phyloP scores from a whole-genome alignment of 37 sponge, comb jelly and placozoan genomes.

The Dysidea cf. avara region DNA sequence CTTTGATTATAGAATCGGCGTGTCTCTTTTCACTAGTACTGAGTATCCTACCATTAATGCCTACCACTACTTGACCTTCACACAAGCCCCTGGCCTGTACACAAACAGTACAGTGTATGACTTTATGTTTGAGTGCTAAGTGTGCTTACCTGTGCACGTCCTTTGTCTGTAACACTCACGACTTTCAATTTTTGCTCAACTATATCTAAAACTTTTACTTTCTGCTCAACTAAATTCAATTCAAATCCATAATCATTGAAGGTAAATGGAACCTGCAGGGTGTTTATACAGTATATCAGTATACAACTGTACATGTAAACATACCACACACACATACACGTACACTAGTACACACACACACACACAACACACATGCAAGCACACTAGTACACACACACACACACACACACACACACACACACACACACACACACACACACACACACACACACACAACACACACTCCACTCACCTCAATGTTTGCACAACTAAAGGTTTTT shows the following conservation, averaged over 20 bases:
- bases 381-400: conserved; percentile 7
- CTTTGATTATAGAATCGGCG: not conserved
- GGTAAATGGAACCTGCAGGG: no score
- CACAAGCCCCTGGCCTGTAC: conserved; percentile 36
- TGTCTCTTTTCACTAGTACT: not conserved
- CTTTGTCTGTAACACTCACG: no score
- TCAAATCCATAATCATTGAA: no score
- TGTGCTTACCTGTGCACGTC: no score
- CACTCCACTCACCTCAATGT: conserved; percentile 39
- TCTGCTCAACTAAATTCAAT: no score
- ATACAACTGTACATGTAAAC: no score
- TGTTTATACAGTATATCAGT: no score
- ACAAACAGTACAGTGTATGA: not conserved
- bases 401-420: conserved; percentile 19
- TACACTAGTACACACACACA: not conserved
- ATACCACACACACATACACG: not conserved
- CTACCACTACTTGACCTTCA: conserved; percentile 34
- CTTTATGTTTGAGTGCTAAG: no score
- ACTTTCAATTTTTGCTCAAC: no score
- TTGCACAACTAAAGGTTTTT: not conserved
- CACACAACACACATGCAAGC: not conserved
- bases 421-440: conserved; percentile 8
- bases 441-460: no score
- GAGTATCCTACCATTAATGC: conserved; percentile 42
- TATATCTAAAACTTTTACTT: no score